Base-by-base conservation (phyloP, 1,140 invertebrate genomes). In the Zophobas morio region DNA sequence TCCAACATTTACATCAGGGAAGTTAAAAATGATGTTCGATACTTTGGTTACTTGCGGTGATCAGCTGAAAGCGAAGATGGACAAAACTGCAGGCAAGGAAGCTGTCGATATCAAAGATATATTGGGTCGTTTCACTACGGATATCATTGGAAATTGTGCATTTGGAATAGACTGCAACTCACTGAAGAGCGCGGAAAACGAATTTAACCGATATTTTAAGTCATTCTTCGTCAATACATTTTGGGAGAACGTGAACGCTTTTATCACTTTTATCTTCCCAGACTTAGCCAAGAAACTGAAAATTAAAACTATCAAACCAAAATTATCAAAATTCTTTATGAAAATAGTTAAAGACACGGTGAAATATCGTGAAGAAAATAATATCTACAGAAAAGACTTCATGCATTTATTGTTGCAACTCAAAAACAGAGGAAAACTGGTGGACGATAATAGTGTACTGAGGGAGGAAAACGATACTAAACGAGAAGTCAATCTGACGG, bases 111-210 rank as follows among this genome's bases (percentile, higher is more conserved):
- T 89, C 42, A 88, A 90, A 78, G 84, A 85, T 87, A 78, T 46
- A 88, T 0, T 82, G 57, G 86, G 85, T 1, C 86, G 87, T 70
- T 90, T 88, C 74, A 87, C 88, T 0, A 88, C 87, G 2, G 89
- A 90, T 77, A 86, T 89, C 5, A 90, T 90, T 71, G 89, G 88
- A 0, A 87, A 87, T 0, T 89, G 88, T 72, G 90, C 87, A 1
- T 92, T 91, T 81, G 91, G 90, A 0, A 82, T 91, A 1, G 82
- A 90, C 63, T 86, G 86, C 78, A 88, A 89, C 73, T 83, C 87
- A 3, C 77, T 91, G 6, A 81, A 84, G 37, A 85, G 90, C 75
- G 86, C 88, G 36, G 84, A 89, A 53, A 88, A 85, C 4, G 85
- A 88, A 70, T 90, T 91, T 79, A 80, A 86, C 66, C 82, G 84